Evolutionary conservation across 2,888 invertebrate species (phyloP), one percentile per base, ranked within the genome.

Genomic region (Thecophora atra): DNA sequence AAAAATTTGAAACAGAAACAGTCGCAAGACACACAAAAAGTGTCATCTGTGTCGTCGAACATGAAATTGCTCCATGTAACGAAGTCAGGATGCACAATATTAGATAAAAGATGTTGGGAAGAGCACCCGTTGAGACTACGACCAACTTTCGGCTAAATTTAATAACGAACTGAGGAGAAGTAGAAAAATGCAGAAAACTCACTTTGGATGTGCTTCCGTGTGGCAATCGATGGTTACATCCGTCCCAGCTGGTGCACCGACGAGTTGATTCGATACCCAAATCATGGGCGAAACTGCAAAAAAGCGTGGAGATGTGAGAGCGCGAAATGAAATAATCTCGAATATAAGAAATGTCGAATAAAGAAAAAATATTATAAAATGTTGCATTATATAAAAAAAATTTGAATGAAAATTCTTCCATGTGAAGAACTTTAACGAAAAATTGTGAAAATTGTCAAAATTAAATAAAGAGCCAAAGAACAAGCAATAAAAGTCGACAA

Each of bases 171-270:
- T 42, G 64, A 30, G 24, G 24, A 51, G 64, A 63, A 73, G 68
- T 37, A 19, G 19, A 54, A 73, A 69, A n/a, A n/a, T 58, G 54
- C 72, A 71, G 65, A 74, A 73, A 76, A 82, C 85, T 85, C 81
- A 87, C 87, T 86, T 87, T 77, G 96, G 96, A 87, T 95, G 94
- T 68, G 96, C 96, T 86, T 97, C 97, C 24, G 96, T 94, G 86
- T 95, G 94, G 86, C 97, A 97, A 88, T 96, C 96, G 82, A 97
- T 92, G 63, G 94, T 94, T 76, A 96, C 96, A 88, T 96, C 95
- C 65, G 95, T 95, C 75, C 95, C 94, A 73, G 93, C 91, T 73
- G 96, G 96, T 42, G 96, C 96, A 2, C 96, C 96, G 75, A 96
- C 95, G 87, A 96, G 89, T 88, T 96, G 96, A 89, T 96, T 96